Conservation (phyloP, 2,888 invertebrate genomes). For the Smittia aterrima region DNA sequence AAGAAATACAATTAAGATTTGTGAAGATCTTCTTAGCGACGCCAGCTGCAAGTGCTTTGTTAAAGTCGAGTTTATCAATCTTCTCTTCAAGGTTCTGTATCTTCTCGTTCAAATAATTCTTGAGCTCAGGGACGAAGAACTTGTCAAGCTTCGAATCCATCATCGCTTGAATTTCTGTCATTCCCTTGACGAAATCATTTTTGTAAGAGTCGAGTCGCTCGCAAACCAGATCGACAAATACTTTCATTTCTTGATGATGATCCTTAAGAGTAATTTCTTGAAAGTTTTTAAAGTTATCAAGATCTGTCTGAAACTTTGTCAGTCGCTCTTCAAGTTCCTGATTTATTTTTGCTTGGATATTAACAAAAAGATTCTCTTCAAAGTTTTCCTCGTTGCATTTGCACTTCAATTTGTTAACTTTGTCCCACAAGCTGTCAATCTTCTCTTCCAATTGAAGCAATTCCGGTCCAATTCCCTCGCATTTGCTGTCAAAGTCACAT, state of each 20-base stretch:
- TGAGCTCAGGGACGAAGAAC: background rate
- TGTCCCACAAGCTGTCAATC: background rate
- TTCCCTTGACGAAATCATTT: background rate
- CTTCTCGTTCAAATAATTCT: background rate
- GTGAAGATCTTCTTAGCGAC: background rate
- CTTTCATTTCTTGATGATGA: background rate
- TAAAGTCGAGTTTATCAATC: constrained; percentile 18
- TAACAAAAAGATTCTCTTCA: background rate
- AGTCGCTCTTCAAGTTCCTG: background rate
- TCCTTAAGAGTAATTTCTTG: background rate
- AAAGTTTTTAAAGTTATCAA: background rate
- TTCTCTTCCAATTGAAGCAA: background rate
- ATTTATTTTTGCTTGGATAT: background rate
- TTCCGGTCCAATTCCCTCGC: background rate
- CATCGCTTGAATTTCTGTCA: constrained; percentile 5
- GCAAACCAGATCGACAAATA: background rate
- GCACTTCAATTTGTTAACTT: constrained; percentile 1
- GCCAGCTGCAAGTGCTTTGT: constrained; percentile 7
- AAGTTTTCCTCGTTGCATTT: constrained; percentile 13
- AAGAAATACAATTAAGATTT: constrained; percentile 16
- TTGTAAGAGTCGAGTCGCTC: background rate
- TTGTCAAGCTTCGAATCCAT: constrained; percentile 1
- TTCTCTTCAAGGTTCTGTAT: background rate
- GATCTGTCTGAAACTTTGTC: background rate
- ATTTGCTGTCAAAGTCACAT: too few species aligned